Percentiles rank a stretch among this genome's conserved stretches.
Evolutionary conservation across 2,888 invertebrate genomes (phyloP).

Genomic region (Morpho deidamia): DNA sequence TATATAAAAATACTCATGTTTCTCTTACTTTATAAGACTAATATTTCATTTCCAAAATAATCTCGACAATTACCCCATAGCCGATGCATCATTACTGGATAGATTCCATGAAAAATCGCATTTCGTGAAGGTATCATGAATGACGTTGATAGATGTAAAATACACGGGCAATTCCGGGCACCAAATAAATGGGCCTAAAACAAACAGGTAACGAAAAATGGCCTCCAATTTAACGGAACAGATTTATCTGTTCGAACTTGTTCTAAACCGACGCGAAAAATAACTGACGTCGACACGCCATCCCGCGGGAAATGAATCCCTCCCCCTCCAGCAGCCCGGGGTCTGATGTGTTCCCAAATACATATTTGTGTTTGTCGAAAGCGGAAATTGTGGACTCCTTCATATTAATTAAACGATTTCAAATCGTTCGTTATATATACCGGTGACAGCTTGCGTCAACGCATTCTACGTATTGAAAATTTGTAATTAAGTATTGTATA

Average conservation of each 20-base stretch:
- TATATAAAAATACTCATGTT: no score
- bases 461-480: slow-evolving; percentile 6
- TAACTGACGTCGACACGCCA: slow-evolving; percentile 25
- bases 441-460: slow-evolving; percentile 7
- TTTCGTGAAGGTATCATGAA: no score
- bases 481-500: slow-evolving; percentile 9
- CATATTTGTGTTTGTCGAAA: slow-evolving; percentile 6
- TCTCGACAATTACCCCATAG: no score
- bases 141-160: no score
- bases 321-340: slow-evolving; percentile 7
- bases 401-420: slow-evolving; percentile 18
- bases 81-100: no score
- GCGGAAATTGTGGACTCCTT: slow-evolving; percentile 13
- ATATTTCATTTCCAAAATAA: no score
- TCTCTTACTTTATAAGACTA: no score
- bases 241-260: slow-evolving; percentile 22
- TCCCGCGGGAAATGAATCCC: slow-evolving; percentile 49
- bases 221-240: slow-evolving; percentile 19
- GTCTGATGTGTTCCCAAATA: neutral
- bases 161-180: neutral
- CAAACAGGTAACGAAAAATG: slow-evolving; percentile 10
- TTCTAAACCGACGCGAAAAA: slow-evolving; percentile 24
- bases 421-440: slow-evolving; percentile 13
- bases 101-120: no score
- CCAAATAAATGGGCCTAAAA: neutral